These are phyloP conservation scores for Musca domestica DNA, from an alignment of 1,140 invertebrate species.

Conservation along the genomic window DNA sequence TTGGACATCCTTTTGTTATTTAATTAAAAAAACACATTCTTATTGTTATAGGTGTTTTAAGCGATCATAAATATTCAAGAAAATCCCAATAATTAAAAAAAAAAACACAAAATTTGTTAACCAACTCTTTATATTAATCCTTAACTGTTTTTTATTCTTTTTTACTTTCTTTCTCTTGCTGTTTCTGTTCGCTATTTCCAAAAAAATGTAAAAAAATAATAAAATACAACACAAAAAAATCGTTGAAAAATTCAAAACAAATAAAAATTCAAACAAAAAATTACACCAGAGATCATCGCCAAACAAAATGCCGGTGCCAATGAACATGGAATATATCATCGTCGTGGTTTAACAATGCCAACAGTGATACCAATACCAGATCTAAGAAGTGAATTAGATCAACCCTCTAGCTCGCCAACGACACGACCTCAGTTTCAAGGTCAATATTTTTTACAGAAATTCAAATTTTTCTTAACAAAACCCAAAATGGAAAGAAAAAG, in stretches of 20 bases:
- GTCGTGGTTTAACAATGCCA: constrained; percentile 75
- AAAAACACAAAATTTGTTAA: no score
- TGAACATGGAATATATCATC: constrained; percentile 79
- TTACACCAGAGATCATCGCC: constrained; percentile 45
- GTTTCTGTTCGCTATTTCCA: background rate
- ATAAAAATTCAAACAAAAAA: background rate
- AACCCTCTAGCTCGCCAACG: constrained; percentile 54
- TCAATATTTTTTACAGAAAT: constrained; percentile 31
- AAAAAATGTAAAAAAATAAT: constrained; percentile 2
- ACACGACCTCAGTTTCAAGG: constrained; percentile 54
- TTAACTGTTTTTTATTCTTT: background rate
- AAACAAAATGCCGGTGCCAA: constrained; percentile 61
- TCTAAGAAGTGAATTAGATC: constrained; percentile 73
- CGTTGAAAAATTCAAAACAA: background rate
- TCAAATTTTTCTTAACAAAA: background rate
- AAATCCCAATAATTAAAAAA: no score
- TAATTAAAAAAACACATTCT: no score
- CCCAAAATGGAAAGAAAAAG: no score
- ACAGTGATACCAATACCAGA: constrained; percentile 75
- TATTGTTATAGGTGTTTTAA: no score
- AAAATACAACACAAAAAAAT: background rate
- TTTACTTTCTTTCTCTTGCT: constrained; percentile 19
- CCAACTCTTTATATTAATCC: no score
- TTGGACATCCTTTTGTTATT: no score
- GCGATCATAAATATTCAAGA: no score